These are phyloP conservation scores for Pollenia amentaria DNA, from an alignment of 2,888 invertebrate genomes.

Conservation along the genomic window DNA sequence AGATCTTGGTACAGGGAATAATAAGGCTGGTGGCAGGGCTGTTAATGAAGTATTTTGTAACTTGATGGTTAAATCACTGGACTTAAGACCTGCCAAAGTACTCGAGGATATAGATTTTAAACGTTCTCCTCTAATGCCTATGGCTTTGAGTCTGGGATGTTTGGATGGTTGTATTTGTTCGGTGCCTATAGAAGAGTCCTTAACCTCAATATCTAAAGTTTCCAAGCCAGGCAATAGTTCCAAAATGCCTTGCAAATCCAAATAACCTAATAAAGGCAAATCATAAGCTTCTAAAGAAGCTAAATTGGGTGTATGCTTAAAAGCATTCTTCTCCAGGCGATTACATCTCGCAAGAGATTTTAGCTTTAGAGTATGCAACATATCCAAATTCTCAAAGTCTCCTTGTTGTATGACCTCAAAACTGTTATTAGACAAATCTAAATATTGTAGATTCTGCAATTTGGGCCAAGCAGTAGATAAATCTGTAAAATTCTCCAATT, in stretches of 20 bases:
- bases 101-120: slow-evolving; percentile 92
- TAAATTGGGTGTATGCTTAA: slow-evolving; percentile 90
- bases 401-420: slow-evolving; percentile 90
- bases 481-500: slow-evolving; percentile 87
- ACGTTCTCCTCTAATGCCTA: slow-evolving; percentile 91
- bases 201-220: slow-evolving; percentile 92
- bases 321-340: slow-evolving; percentile 93
- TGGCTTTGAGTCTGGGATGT: slow-evolving; percentile 90
- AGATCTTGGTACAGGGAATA: slow-evolving; percentile 95
- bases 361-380: slow-evolving; percentile 88
- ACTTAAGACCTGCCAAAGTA: slow-evolving; percentile 92
- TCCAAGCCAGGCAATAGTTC: slow-evolving; percentile 90
- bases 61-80: slow-evolving; percentile 89
- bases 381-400: slow-evolving; percentile 90
- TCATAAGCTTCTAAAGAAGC: slow-evolving; percentile 89
- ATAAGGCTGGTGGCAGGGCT: slow-evolving; percentile 91
- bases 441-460: slow-evolving; percentile 88
- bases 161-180: slow-evolving; percentile 92
- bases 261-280: slow-evolving; percentile 92
- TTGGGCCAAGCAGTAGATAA: slow-evolving; percentile 89
- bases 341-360: slow-evolving; percentile 89
- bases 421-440: slow-evolving; percentile 95
- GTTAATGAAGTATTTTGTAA: slow-evolving; percentile 92
- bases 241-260: slow-evolving; percentile 94
- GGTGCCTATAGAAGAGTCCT: slow-evolving; percentile 91